These are phyloP conservation scores for Rhabdornis inornatus DNA, from an alignment of 2,113 vertebrate genomes.

Conservation along the genomic window DNA sequence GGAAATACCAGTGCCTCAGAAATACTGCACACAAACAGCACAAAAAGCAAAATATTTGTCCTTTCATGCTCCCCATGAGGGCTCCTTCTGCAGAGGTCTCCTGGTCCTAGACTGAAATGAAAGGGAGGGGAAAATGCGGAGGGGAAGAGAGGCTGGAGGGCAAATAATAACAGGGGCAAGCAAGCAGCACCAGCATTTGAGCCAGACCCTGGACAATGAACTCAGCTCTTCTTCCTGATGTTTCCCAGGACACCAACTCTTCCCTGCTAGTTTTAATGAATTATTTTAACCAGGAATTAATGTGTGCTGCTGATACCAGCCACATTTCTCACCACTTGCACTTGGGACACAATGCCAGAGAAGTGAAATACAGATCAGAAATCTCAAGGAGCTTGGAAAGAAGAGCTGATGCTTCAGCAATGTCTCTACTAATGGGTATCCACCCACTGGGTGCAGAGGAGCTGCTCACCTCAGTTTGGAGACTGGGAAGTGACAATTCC, in stretches of 20 bases:
- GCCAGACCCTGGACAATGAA: neutral
- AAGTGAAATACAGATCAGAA: neutral
- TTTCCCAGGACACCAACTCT: neutral
- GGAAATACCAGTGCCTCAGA: slow-evolving; percentile 17
- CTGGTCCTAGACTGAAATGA: neutral
- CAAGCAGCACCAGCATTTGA: neutral
- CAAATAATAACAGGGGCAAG: neutral
- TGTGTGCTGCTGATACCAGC: neutral
- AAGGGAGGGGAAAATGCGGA: fast-evolving
- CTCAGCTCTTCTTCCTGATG: neutral
- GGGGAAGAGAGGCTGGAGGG: neutral
- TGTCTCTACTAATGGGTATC: fast-evolving
- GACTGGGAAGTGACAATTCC: neutral
- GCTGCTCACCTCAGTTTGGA: neutral
- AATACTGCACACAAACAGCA: neutral
- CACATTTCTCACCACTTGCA: neutral
- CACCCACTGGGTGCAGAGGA: neutral
- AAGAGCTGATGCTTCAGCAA: neutral
- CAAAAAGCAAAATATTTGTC: slow-evolving; percentile 10
- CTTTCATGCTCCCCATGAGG: neutral
- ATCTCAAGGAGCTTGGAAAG: neutral
- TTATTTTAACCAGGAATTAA: neutral
- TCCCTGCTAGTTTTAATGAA: neutral
- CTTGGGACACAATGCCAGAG: neutral
- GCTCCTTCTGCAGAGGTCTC: neutral